Base-by-base conservation (phyloP, 2,113 vertebrate species). In the Callopanchax toddi region DNA sequence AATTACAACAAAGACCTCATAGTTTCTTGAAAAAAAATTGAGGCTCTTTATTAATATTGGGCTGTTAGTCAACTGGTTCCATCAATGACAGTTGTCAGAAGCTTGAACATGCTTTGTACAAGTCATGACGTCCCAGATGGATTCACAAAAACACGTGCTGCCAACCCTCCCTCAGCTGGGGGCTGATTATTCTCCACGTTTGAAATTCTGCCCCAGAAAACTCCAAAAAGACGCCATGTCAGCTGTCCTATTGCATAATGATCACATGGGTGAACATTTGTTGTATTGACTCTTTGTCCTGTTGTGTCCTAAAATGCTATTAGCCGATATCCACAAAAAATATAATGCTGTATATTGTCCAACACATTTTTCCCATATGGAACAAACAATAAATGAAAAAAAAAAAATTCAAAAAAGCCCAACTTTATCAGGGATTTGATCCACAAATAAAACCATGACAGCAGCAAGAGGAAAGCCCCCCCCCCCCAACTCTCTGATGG, bases 371-470 rank as follows among this genome's bases (percentile, higher is more conserved):
- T 59, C n/a, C 8, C 29, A 12, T 52, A 3, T 25, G 21, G 17
- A 16, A 16, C 20, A 36, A 18, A 65, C 50, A 57, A 0, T 17
- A 60, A 8, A 65, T 23, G 34, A 61, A 51, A 50, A 36, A 21
- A 54, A 32, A 13, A 46, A 53, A 57, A 50, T 37, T 66, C 22
- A 17, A 15, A 56, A n/a, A 53, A 49, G 10, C 43, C 17, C 39
- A 62, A 50, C 21, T 67, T 60, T 37, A 51, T 43, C 58, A 75
- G 67, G 59, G 43, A 78, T 79, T 78, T 73, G 43, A 77, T 75
- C 61, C 49, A 57, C 54, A 73, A 86, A 83, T 71, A 88, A 87
- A 83, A 64, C 68, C 44, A 40, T 55, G 49, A 63, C 46, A 71
- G 64, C 71, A 79, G 55, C 20, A 51, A 50, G 39, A 42, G 61